Conservation (phyloP, 2,888 invertebrate genomes). For the Diloba caeruleocephala region DNA sequence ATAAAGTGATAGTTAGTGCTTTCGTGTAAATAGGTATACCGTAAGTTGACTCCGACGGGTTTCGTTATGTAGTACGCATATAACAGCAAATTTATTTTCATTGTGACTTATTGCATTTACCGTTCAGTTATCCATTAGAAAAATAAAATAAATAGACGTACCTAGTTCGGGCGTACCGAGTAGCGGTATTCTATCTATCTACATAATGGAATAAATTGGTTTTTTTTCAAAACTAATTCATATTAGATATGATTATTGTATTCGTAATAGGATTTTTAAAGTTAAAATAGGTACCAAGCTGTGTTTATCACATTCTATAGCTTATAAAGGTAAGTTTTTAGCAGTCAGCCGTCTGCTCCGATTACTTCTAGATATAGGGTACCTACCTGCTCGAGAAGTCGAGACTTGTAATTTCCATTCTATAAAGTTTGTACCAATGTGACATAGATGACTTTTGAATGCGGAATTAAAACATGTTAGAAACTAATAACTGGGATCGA, state of each 20-base stretch:
- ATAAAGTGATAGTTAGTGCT: conserved; percentile 38
- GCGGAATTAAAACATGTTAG: not conserved
- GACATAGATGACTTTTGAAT: not conserved
- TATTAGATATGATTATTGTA: conserved; percentile 1
- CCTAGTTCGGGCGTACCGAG: conserved; percentile 57
- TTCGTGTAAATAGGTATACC: conserved; percentile 51
- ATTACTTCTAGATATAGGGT: no score
- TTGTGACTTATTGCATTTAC: conserved; percentile 70
- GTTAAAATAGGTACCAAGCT: not conserved
- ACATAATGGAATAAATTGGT: conserved; percentile 21
- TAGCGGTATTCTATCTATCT: conserved; percentile 59
- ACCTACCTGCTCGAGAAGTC: no score
- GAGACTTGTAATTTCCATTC: no score
- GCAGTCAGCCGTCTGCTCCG: no score
- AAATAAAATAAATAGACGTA: conserved; percentile 64
- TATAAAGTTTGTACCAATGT: not conserved
- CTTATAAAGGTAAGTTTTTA: no score
- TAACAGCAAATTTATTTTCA: conserved; percentile 59
- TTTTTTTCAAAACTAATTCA: no score
- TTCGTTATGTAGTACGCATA: conserved; percentile 53
- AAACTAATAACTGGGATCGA: not conserved
- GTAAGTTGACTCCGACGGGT: conserved; percentile 54
- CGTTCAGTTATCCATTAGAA: conserved; percentile 64
- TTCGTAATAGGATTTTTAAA: no score
- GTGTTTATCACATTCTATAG: no score